phyloP scores from a whole-genome alignment of 2,113 vertebrate species.

The Coptodon rendalli region DNA sequence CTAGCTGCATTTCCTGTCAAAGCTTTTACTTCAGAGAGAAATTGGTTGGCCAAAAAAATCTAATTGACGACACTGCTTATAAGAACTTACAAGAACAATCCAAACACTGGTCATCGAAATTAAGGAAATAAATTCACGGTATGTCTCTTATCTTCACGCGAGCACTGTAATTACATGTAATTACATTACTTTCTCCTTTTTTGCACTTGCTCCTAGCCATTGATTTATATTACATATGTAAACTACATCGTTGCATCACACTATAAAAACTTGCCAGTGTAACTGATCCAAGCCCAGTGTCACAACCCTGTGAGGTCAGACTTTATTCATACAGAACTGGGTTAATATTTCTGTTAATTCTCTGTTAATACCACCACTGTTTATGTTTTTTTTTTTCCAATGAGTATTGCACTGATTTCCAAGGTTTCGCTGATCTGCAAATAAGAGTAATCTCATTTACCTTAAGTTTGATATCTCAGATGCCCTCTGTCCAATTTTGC shows the following conservation, averaged over 20 bases:
- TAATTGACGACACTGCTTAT: background rate
- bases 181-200: background rate
- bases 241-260: background rate
- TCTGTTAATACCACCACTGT: background rate
- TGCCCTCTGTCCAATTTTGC: background rate
- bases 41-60: background rate
- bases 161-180: slow-evolving; percentile 7
- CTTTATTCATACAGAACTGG: background rate
- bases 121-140: background rate
- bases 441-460: background rate
- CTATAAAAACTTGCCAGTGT: background rate
- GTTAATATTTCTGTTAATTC: background rate
- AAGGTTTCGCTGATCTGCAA: background rate
- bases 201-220: background rate
- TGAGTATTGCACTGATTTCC: background rate
- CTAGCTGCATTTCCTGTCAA: background rate
- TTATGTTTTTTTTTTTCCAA: background rate
- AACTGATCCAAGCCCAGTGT: background rate
- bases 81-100: background rate
- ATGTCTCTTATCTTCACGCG: background rate
- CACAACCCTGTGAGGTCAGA: background rate
- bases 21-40: background rate
- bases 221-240: background rate
- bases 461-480: background rate
- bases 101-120: background rate